Evolutionary conservation across 2,113 vertebrate species (phyloP).

Genomic region (Labrus mixtus): DNA sequence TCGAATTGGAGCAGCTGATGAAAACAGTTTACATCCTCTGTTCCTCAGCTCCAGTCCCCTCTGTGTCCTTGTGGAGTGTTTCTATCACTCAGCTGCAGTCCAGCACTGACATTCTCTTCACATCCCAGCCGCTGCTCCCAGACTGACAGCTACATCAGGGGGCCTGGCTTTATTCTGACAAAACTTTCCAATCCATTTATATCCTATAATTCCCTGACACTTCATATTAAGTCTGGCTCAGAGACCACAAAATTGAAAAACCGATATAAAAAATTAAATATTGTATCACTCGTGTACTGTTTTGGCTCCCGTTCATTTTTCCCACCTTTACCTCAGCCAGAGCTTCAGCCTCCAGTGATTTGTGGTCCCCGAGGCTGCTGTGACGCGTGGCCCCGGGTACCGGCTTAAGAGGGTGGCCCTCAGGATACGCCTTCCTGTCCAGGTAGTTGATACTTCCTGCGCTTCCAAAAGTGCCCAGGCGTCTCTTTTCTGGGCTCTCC

Average conservation of each 20-base stretch:
- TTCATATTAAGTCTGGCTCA: neutral
- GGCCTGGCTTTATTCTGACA: conserved; percentile 6
- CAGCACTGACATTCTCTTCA: conserved; percentile 39
- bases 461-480: conserved; percentile 95
- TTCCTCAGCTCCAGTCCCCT: neutral
- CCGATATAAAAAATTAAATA: neutral
- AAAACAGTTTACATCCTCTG: neutral
- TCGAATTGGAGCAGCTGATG: neutral
- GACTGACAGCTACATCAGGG: conserved; percentile 38
- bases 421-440: conserved; percentile 91
- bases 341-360: conserved; percentile 95
- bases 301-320: neutral
- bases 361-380: conserved; percentile 98
- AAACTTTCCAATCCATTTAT: neutral
- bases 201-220: conserved; percentile 10
- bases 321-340: conserved; percentile 88
- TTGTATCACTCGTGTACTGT: neutral
- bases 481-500: conserved; percentile 95
- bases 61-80: conserved; percentile 14
- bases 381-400: conserved; percentile 93
- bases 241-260: neutral
- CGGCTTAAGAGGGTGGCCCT: conserved; percentile 90
- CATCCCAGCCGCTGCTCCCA: conserved; percentile 38
- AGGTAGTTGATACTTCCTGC: conserved; percentile 95
- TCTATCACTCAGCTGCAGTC: conserved; percentile 41